Conservation (phyloP, 2,113 vertebrate genomes). For the Sula dactylatra region DNA sequence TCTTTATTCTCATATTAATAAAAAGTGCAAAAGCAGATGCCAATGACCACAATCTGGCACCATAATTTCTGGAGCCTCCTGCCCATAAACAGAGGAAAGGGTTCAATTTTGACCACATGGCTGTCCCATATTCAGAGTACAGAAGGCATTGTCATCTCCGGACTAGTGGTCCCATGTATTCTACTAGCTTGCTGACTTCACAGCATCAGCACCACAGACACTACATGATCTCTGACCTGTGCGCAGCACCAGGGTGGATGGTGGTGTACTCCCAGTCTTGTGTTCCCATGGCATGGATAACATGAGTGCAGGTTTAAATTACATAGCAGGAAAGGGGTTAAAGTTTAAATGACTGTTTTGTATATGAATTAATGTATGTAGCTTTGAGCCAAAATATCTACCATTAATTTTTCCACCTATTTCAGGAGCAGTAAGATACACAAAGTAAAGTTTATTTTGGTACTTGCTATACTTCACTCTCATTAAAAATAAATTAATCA, state of each 20-base stretch:
- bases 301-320: neutral
- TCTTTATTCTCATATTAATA: neutral
- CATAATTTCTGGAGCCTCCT: neutral
- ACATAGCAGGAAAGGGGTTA: slow-evolving; percentile 71
- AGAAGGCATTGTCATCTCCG: neutral
- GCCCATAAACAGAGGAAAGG: neutral
- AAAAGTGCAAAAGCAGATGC: neutral
- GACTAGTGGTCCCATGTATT: neutral
- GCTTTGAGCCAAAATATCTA: slow-evolving; percentile 79
- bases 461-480: slow-evolving; percentile 79
- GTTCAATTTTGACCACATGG: neutral
- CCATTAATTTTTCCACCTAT: slow-evolving; percentile 85
- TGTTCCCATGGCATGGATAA: slow-evolving; percentile 12
- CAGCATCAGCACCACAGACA: neutral
- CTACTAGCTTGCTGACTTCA: neutral
- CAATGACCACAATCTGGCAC: neutral
- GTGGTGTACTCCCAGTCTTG: neutral
- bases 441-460: slow-evolving; percentile 84
- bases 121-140: neutral
- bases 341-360: slow-evolving; percentile 76
- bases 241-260: neutral
- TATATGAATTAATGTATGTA: slow-evolving; percentile 78
- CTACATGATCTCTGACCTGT: accelerated
- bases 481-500: slow-evolving; percentile 89
- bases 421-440: slow-evolving; percentile 81